phyloP scores from a whole-genome alignment of 2,113 vertebrate species.

The Mugil cephalus region DNA sequence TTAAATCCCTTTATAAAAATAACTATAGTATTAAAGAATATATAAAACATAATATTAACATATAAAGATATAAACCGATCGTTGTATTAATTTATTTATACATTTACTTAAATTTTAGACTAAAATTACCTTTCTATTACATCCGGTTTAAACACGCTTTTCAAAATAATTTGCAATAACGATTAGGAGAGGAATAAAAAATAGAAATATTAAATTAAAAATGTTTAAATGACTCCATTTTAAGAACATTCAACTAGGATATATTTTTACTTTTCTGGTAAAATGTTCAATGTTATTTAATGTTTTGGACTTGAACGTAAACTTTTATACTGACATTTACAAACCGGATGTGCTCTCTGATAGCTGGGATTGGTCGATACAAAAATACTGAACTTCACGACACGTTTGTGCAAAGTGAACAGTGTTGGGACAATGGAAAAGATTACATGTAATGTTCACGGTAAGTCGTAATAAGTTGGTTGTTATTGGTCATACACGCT shows the following conservation, averaged over 20 bases:
- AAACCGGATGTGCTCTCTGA: constrained; percentile 29
- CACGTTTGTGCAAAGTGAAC: fast-evolving
- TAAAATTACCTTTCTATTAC: neutral
- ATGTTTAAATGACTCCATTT: neutral
- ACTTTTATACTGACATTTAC: constrained; percentile 19
- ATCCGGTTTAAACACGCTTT: constrained; percentile 29
- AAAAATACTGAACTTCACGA: constrained; percentile 10
- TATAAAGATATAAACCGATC: no score
- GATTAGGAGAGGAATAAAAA: no score
- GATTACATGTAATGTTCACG: constrained; percentile 68
- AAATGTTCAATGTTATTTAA: neutral
- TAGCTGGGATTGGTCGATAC: constrained; percentile 60
- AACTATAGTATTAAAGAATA: fast-evolving
- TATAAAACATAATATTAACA: no score
- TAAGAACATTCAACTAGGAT: fast-evolving
- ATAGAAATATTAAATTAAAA: neutral
- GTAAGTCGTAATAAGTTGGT: constrained; percentile 39
- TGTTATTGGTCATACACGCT: no score
- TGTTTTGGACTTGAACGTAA: fast-evolving
- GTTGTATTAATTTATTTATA: no score
- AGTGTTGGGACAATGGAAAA: constrained; percentile 76
- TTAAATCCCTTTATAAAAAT: neutral
- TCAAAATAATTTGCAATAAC: constrained; percentile 10
- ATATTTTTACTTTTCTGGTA: fast-evolving
- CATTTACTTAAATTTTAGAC: no score